Evolutionary conservation across 1,140 invertebrate species (phyloP).

Genomic region (Steinernema feltiae): DNA sequence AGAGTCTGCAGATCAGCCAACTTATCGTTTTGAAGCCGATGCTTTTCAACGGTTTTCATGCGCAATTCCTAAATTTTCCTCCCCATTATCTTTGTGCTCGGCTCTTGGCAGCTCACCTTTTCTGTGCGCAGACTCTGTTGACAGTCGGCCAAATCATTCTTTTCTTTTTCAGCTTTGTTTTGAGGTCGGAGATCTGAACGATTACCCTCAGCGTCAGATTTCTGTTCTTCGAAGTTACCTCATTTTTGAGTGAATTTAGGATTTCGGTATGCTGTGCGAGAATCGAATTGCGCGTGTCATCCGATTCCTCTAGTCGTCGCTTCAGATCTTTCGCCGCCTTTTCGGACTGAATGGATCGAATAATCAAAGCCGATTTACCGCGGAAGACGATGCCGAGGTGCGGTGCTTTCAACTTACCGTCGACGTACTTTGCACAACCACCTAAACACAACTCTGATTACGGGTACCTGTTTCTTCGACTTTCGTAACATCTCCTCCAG

Average conservation of each 20-base stretch:
- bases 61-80: neutral
- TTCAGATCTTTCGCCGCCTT: conserved; percentile 7
- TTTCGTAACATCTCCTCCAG: conserved; percentile 4
- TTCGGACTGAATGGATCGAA: neutral
- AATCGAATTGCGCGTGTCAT: neutral
- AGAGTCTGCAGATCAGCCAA: neutral
- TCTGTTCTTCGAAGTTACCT: neutral
- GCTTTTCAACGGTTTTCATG: neutral
- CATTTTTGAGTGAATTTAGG: neutral
- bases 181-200: neutral
- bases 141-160: neutral
- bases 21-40: neutral
- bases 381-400: neutral
- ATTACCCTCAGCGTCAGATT: neutral
- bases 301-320: conserved; percentile 1
- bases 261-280: neutral
- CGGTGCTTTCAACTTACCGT: neutral
- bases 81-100: neutral
- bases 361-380: neutral
- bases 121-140: neutral
- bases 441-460: neutral
- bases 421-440: neutral
- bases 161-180: neutral
- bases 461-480: neutral
- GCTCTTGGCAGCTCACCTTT: neutral